phyloP scores from a whole-genome alignment of 2,113 vertebrate genomes.

The Semicossyphus pulcher region DNA sequence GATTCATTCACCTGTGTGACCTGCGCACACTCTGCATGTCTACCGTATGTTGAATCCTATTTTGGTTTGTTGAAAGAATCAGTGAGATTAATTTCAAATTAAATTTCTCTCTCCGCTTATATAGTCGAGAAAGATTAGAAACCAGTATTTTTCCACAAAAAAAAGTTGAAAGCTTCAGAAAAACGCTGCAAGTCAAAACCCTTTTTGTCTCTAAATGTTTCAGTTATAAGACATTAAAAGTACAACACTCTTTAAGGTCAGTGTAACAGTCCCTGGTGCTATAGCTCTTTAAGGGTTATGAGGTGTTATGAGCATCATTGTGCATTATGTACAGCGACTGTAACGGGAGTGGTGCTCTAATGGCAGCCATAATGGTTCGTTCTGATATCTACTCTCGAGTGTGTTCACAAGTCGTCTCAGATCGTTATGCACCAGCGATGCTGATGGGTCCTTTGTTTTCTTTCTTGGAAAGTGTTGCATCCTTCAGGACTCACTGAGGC shows the following conservation, averaged over 20 bases:
- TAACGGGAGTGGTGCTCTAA: not conserved
- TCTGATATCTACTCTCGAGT: not conserved
- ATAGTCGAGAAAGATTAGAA: too few relatives aligned
- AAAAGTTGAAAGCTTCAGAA: too few relatives aligned
- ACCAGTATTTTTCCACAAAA: too few relatives aligned
- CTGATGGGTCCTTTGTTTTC: not conserved
- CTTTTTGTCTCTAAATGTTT: too few relatives aligned
- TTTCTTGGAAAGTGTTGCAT: not conserved
- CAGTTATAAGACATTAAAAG: not conserved
- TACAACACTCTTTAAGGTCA: not conserved
- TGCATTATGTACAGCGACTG: not conserved
- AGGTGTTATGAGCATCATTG: not conserved
- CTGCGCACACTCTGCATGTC: too few relatives aligned
- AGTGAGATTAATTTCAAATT: too few relatives aligned
- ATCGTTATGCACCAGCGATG: not conserved
- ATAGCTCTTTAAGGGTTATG: not conserved
- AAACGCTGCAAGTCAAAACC: too few relatives aligned
- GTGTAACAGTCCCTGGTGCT: not conserved
- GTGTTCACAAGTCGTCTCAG: not conserved
- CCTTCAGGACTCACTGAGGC: too few relatives aligned
- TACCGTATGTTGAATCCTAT: too few relatives aligned
- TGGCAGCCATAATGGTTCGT: not conserved
- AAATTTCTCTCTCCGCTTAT: too few relatives aligned
- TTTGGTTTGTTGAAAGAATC: too few relatives aligned
- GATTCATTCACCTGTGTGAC: too few relatives aligned